These are phyloP conservation scores for Sebastiscus tertius DNA, from an alignment of 2,797 vertebrate genomes.

Conservation along the genomic window DNA sequence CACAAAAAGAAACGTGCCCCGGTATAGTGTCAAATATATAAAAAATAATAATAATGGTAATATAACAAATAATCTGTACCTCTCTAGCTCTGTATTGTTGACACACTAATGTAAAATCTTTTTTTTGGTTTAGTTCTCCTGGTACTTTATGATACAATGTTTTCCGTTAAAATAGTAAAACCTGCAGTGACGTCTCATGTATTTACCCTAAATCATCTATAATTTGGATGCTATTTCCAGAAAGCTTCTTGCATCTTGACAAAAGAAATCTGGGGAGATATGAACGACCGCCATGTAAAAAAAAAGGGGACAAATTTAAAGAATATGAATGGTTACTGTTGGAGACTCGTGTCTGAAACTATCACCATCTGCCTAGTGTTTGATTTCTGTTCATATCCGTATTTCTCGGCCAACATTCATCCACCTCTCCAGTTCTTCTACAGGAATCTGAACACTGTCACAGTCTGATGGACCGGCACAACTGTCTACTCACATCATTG, in stretches of 20 bases:
- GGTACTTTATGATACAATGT: not conserved
- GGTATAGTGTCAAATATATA: not conserved
- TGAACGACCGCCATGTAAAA: not conserved
- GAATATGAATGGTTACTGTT: not conserved
- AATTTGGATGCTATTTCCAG: accelerated
- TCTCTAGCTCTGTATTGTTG: too few species aligned
- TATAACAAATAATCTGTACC: not conserved
- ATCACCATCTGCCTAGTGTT: not conserved
- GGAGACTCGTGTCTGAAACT: not conserved
- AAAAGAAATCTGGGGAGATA: not conserved
- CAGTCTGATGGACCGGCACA: constrained; percentile 43
- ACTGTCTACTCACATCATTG: constrained; percentile 27
- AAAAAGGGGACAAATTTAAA: too few species aligned
- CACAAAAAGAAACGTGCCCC: not conserved
- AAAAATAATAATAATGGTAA: not conserved
- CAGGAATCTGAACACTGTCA: constrained; percentile 9
- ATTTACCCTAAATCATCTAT: not conserved
- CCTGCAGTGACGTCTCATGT: not conserved
- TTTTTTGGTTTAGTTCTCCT: not conserved
- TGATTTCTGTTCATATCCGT: not conserved
- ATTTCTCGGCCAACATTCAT: not conserved
- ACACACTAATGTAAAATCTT: not conserved
- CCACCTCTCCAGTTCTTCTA: not conserved
- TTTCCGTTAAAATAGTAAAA: accelerated
- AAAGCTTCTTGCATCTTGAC: not conserved